Conservation (phyloP, 1,140 invertebrate species). For the Eubasilissa regina region DNA sequence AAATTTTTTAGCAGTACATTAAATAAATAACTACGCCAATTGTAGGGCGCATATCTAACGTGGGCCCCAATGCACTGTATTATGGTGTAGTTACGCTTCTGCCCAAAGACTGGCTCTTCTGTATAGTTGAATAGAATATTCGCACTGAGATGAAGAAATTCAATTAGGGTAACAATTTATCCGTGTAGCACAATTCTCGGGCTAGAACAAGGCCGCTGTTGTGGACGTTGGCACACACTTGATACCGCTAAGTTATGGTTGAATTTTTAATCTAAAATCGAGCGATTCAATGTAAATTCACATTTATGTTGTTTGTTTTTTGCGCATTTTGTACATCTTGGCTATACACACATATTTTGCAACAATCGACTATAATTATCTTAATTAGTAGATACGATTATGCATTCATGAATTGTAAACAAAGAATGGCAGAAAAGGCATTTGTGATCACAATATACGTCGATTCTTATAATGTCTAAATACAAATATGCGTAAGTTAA, state of each 20-base stretch:
- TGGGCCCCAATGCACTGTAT: no score
- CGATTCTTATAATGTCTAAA: not conserved
- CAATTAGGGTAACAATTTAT: constrained; percentile 11
- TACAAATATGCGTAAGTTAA: not conserved
- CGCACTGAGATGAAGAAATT: not conserved
- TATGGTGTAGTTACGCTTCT: no score
- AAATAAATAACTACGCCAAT: no score
- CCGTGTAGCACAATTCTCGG: constrained; percentile 1
- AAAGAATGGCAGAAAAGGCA: not conserved
- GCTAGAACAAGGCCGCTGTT: constrained; percentile 1
- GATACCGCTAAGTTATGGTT: not conserved
- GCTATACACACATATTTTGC: not conserved
- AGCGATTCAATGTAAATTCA: constrained; percentile 22
- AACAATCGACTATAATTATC: not conserved
- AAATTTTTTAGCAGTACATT: no score
- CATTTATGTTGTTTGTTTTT: not conserved
- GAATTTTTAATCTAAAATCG: not conserved
- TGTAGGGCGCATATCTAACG: no score
- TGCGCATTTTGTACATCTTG: not conserved
- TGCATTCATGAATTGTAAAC: not conserved
- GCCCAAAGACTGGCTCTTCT: no score
- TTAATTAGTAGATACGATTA: not conserved
- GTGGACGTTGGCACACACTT: not conserved
- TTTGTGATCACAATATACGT: not conserved
- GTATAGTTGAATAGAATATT: not conserved